A percentile compares a stretch with the other conserved stretches of the same genome.
Conservation (phyloP, 2,797 vertebrate species). For the Poecilia picta region DNA sequence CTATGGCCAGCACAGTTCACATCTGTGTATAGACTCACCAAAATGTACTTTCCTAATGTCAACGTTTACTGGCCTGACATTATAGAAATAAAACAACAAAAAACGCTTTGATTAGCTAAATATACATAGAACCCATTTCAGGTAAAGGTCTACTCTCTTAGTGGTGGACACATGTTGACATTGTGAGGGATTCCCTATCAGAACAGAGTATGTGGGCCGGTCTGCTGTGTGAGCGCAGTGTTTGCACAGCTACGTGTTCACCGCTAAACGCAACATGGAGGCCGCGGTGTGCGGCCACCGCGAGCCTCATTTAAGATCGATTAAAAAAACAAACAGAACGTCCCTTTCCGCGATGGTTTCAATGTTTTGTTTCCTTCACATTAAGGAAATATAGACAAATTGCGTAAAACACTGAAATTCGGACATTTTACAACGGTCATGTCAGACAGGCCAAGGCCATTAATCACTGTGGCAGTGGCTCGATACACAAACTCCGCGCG, state of each 20-base stretch:
- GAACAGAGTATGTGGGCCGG: not conserved
- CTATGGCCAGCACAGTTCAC: not conserved
- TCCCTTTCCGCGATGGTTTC: not conserved
- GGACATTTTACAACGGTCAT: not conserved
- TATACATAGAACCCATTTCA: not conserved
- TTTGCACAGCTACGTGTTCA: not conserved
- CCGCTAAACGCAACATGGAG: not conserved
- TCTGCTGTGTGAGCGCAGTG: not conserved
- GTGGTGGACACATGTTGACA: not conserved
- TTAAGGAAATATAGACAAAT: not conserved
- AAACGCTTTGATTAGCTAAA: not conserved
- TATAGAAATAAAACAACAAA: not conserved
- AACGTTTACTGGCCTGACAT: not conserved
- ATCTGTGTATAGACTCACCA: not conserved
- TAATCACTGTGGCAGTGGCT: not conserved
- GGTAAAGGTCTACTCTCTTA: not conserved
- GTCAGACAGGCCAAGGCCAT: not conserved
- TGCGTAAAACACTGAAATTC: not conserved
- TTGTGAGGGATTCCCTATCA: not conserved
- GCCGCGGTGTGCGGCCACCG: not conserved
- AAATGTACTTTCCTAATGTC: not conserved
- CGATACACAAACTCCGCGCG: not conserved
- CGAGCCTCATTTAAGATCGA: not conserved
- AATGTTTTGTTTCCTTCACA: not conserved
- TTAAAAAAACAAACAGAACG: not conserved